A percentile compares a stretch with the other conserved stretches of the same genome.
These are phyloP conservation scores for Crepidodera aurea DNA, from an alignment of 2,888 invertebrate genomes.

Conservation along the genomic window DNA sequence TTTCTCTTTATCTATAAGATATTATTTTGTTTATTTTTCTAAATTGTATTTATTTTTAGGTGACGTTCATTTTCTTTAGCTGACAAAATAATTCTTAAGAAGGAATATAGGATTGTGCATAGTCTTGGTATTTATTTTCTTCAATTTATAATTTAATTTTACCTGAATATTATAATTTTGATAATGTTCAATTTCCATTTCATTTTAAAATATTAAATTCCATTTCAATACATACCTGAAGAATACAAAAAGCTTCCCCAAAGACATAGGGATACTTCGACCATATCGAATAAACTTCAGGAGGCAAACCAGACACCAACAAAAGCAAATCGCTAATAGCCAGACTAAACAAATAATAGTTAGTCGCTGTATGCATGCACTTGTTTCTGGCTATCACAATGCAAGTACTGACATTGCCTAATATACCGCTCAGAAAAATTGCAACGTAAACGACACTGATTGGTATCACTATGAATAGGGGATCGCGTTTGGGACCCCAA, in stretches of 20 bases:
- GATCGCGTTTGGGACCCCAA: constrained; percentile 62
- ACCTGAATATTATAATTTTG: no score
- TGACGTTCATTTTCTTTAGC: no score
- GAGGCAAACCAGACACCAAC: constrained; percentile 78
- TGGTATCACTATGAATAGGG: constrained; percentile 70
- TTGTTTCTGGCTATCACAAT: constrained; percentile 78
- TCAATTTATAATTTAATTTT: no score
- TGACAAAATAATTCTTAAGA: no score
- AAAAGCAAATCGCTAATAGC: constrained; percentile 80
- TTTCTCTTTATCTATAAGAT: no score
- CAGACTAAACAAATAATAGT: constrained; percentile 82
- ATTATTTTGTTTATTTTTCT: no score
- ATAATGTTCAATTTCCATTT: no score
- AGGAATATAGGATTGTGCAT: no score
- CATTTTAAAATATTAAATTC: no score
- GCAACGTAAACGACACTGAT: constrained; percentile 73
- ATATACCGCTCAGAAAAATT: constrained; percentile 76
- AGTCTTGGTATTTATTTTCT: no score
- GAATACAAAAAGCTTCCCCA: constrained; percentile 79
- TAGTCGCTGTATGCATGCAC: constrained; percentile 86
- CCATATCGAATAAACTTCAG: constrained; percentile 81
- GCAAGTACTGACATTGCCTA: constrained; percentile 84
- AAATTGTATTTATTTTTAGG: no score
- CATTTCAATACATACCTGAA: constrained; percentile 66
- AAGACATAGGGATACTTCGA: constrained; percentile 79